A percentile compares a stretch with the other conserved stretches of the same genome.
Evolutionary conservation across 2,888 invertebrate genomes (phyloP).

Genomic region (Globia sparganii): DNA sequence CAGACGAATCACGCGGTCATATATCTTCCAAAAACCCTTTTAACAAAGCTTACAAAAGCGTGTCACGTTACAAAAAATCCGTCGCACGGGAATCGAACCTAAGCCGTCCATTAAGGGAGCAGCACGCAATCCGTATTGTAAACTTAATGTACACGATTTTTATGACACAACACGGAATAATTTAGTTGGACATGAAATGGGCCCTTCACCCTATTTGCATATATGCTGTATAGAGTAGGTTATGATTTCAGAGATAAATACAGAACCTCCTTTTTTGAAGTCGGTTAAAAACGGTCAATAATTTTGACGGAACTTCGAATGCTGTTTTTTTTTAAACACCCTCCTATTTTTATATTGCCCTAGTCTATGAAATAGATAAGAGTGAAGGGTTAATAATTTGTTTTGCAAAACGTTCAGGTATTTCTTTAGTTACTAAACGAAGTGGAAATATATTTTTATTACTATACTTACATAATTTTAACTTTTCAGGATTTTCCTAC

Average conservation of each 20-base stretch:
- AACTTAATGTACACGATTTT: slow-evolving; percentile 67
- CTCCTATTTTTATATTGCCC: too few relatives aligned
- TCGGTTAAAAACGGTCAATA: slow-evolving; percentile 20
- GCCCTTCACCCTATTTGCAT: slow-evolving; percentile 70
- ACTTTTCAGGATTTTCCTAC: background rate
- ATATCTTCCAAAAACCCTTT: slow-evolving; percentile 36
- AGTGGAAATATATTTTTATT: too few relatives aligned
- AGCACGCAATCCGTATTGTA: slow-evolving; percentile 69
- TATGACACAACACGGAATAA: slow-evolving; percentile 75
- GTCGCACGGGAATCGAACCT: slow-evolving; percentile 71
- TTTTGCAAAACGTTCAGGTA: too few relatives aligned
- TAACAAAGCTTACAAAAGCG: slow-evolving; percentile 33
- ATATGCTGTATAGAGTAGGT: slow-evolving; percentile 52
- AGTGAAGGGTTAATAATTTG: too few relatives aligned
- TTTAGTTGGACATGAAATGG: slow-evolving; percentile 78
- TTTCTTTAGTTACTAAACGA: too few relatives aligned
- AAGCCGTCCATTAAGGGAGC: slow-evolving; percentile 67
- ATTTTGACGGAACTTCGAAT: background rate
- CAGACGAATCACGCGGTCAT: slow-evolving; percentile 24
- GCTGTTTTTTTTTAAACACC: too few relatives aligned
- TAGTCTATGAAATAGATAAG: too few relatives aligned
- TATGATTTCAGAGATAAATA: slow-evolving; percentile 30
- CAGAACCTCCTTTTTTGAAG: too few relatives aligned
- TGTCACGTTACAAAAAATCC: slow-evolving; percentile 59
- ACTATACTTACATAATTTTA: background rate